Evolutionary conservation across 2,797 vertebrate species (phyloP).

Genomic region (Coregonus suidteri): DNA sequence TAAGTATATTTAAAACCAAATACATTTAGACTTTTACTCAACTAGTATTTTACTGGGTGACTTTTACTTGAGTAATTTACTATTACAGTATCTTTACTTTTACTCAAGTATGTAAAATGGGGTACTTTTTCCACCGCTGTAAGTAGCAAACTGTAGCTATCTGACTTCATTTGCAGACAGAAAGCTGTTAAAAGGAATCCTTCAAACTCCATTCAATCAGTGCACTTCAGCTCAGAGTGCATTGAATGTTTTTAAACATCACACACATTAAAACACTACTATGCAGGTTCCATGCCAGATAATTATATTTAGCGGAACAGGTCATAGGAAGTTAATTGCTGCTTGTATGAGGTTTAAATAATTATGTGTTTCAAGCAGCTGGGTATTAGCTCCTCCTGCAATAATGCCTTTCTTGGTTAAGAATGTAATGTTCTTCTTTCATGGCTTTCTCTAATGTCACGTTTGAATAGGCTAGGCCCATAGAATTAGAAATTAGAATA

Average conservation of each 20-base stretch:
- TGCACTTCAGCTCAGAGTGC: slow-evolving; percentile 25
- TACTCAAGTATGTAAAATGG: too few relatives aligned
- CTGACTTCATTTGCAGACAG: neutral
- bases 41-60: too few relatives aligned
- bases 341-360: slow-evolving; percentile 56
- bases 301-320: slow-evolving; percentile 58
- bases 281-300: slow-evolving; percentile 53
- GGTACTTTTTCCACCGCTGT: neutral
- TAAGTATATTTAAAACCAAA: neutral
- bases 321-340: slow-evolving; percentile 60
- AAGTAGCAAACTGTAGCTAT: neutral
- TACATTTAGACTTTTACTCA: neutral
- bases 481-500: neutral
- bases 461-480: slow-evolving; percentile 1
- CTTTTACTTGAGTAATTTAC: too few relatives aligned
- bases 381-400: slow-evolving; percentile 39
- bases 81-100: too few relatives aligned
- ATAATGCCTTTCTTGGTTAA: slow-evolving; percentile 17
- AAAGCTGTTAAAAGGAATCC: neutral
- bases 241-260: slow-evolving; percentile 25
- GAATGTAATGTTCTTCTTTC: slow-evolving; percentile 20
- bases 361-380: slow-evolving; percentile 47
- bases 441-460: slow-evolving; percentile 21
- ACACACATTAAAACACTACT: slow-evolving; percentile 39
- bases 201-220: slow-evolving; percentile 17